Conservation (phyloP, 2,113 vertebrate genomes). For the Nyctibius bracteatus region DNA sequence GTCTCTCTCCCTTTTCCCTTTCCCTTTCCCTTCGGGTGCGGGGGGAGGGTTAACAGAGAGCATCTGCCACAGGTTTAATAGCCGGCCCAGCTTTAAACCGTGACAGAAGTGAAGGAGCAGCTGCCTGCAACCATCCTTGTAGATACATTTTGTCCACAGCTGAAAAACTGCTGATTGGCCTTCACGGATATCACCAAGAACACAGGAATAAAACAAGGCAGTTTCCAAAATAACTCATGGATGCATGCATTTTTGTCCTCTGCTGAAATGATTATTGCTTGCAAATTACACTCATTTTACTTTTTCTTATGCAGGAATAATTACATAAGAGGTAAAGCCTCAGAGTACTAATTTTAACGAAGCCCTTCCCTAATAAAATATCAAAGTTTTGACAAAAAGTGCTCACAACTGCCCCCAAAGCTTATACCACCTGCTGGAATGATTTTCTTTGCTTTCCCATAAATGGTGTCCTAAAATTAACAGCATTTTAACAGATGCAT, state of each 20-base stretch:
- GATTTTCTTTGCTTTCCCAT: background rate
- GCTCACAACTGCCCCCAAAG: too few relatives aligned
- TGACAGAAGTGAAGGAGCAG: background rate
- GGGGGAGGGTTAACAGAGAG: too few relatives aligned
- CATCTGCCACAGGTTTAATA: too few relatives aligned
- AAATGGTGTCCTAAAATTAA: conserved; percentile 8
- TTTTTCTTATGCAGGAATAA: background rate
- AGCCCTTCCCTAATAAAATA: background rate
- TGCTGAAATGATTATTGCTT: background rate
- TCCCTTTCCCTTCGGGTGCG: too few relatives aligned
- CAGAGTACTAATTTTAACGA: background rate
- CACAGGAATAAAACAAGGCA: background rate
- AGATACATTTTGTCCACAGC: background rate
- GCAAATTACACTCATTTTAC: background rate
- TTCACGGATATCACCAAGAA: background rate
- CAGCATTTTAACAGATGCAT: background rate
- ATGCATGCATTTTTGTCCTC: background rate
- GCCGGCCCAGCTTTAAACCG: too few relatives aligned
- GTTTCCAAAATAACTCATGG: background rate
- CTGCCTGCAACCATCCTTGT: background rate
- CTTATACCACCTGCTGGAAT: background rate
- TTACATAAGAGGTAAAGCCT: background rate
- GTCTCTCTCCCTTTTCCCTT: too few relatives aligned
- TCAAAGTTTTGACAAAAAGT: background rate
- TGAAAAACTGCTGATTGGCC: background rate